Evolutionary conservation across 2,113 vertebrate species (phyloP).

Genomic region (Aramus guarauna): DNA sequence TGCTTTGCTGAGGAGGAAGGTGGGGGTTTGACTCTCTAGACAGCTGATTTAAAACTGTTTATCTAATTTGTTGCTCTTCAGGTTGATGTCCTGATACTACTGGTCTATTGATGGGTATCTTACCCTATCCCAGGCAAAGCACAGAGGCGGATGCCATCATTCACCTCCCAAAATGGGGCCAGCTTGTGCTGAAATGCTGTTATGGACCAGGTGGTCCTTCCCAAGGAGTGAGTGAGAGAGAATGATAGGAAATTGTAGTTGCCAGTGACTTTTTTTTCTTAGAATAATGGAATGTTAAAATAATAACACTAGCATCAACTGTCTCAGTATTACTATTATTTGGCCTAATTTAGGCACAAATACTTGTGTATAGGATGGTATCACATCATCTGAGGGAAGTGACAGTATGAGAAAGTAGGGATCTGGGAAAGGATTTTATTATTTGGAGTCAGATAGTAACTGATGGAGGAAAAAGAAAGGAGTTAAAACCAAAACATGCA

Average conservation of each 20-base stretch:
- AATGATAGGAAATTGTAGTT: rapidly evolving
- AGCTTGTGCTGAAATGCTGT: not conserved
- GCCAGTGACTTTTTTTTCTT: not conserved
- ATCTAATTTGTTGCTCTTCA: not conserved
- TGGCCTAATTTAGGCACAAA: not conserved
- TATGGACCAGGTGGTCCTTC: not conserved
- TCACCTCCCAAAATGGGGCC: rapidly evolving
- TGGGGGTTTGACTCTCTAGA: not conserved
- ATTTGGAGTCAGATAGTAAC: not conserved
- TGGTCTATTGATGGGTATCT: too few species aligned
- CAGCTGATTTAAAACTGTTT: rapidly evolving
- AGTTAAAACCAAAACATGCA: not conserved
- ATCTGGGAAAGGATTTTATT: not conserved
- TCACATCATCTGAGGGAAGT: not conserved
- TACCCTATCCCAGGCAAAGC: not conserved
- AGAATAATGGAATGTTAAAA: not conserved
- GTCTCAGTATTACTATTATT: too few species aligned
- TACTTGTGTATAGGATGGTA: not conserved
- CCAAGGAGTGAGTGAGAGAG: not conserved
- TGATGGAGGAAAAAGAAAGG: not conserved
- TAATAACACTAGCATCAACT: not conserved
- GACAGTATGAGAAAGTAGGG: not conserved
- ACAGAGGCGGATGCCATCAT: not conserved
- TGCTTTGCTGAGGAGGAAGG: not conserved
- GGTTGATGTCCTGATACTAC: rapidly evolving